Base-by-base conservation (phyloP, 2,113 vertebrate species). In the Lates calcarifer region DNA sequence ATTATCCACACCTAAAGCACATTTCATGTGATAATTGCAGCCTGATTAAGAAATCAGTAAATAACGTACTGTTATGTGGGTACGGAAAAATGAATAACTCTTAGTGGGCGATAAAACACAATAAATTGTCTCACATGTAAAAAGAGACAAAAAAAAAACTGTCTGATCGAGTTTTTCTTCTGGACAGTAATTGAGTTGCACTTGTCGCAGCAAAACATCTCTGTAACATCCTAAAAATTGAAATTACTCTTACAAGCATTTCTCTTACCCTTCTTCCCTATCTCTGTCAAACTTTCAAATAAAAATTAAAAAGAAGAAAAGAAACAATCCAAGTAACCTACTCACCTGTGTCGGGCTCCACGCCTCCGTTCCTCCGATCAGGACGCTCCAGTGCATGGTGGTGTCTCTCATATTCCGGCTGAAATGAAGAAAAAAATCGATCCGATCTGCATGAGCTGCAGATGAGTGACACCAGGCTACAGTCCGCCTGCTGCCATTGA, bases 311-410 rank as follows among this genome's bases (percentile, higher is more conserved):
- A 3, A 29, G 9, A 4, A 7, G 0, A 13, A 65, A 41, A 43
- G 28, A 18, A 5, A 28, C 1, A 14, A 14, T n/a, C 7, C 12
- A 35, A 41, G 7, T 33, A 18, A 49, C 28, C 5, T 6, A 28
- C 87, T 87, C 81, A 93, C 92, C 90, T 89, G 85, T 68, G 72
- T 45, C 75, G 81, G 82, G 77, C 86, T 87, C 79, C 70, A 74
- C 66, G 64, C 84, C 86, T 86, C 80, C 72, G 29, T 26, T 39
- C 37, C 71, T 69, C 62, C 3, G 60, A 41, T n/a, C 35, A 55
- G 63, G 18, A 33, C 15, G 35, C 26, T 5, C 12, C 74, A 11
- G 28, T 6, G 55, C 6, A 70, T 28, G 26, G 28, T 9, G 3
- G 18, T 17, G 57, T 0, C 39, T 55, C 77, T 79, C 74, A 61